phyloP scores from a whole-genome alignment of 2,888 invertebrate species.

The Drosophila limbata region DNA sequence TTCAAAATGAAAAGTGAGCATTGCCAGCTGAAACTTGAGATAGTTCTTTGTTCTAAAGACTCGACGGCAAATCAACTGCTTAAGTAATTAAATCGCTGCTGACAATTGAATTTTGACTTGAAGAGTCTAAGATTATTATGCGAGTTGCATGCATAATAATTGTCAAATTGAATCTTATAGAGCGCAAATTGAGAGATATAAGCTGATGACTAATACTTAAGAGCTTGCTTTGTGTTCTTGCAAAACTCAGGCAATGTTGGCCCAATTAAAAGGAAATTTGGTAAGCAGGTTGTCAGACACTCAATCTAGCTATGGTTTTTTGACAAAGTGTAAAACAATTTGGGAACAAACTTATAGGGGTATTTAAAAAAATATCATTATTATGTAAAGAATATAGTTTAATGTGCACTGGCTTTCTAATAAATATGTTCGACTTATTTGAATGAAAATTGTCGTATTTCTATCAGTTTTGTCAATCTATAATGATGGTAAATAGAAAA shows the following conservation, averaged over 20 bases:
- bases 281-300: background rate
- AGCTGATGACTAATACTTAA: background rate
- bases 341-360: no score
- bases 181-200: background rate
- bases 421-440: background rate
- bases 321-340: no score
- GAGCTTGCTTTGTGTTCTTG: background rate
- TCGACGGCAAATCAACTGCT: background rate
- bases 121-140: background rate
- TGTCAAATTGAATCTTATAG: background rate
- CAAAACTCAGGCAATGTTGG: background rate
- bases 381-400: no score
- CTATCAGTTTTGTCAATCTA: no score
- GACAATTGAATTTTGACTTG: background rate
- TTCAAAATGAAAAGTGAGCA: slow-evolving; percentile 20
- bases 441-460: background rate
- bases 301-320: background rate
- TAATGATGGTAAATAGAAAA: background rate
- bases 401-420: no score
- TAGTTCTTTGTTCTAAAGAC: slow-evolving; percentile 15
- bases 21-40: slow-evolving; percentile 6
- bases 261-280: background rate
- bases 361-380: no score
- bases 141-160: background rate
- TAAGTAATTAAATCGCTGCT: slow-evolving; percentile 26